A percentile compares a stretch with the other conserved stretches of the same genome.
Evolutionary conservation across 2,797 vertebrate species (phyloP).

Genomic region (Ibycter americanus): DNA sequence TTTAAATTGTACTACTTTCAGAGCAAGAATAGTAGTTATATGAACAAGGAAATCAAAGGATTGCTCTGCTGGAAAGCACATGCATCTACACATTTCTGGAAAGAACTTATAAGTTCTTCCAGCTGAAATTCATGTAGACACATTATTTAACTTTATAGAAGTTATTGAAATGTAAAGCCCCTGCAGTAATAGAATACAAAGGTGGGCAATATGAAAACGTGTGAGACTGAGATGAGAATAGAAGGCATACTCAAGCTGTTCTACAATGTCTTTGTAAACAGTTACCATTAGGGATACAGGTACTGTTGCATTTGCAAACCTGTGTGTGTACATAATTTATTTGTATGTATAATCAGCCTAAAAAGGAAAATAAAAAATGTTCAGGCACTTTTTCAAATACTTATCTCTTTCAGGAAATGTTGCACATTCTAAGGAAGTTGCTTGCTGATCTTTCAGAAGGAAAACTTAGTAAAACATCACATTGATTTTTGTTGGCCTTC

Average conservation of each 20-base stretch:
- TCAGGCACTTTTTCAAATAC: neutral
- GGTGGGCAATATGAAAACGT: neutral
- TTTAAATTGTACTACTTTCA: neutral
- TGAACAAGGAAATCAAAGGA: neutral
- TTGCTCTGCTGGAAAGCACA: neutral
- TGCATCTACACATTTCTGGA: neutral
- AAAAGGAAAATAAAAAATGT: neutral
- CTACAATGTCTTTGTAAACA: neutral
- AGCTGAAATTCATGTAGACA: neutral
- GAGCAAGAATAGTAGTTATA: neutral
- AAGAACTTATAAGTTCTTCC: neutral
- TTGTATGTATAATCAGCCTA: neutral
- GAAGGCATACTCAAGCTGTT: neutral
- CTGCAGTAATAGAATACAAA: neutral
- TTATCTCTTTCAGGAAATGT: conserved; percentile 12
- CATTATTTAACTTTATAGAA: neutral
- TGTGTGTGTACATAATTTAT: neutral
- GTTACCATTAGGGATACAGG: neutral
- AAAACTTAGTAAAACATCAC: neutral
- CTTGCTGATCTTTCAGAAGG: conserved; percentile 25
- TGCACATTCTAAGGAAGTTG: conserved; percentile 10
- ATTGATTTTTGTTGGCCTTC: neutral
- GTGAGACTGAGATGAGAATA: neutral
- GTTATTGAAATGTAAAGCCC: neutral
- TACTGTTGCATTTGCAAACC: neutral